phyloP scores from a whole-genome alignment of 2,113 vertebrate species.

The Tupaia tana region DNA sequence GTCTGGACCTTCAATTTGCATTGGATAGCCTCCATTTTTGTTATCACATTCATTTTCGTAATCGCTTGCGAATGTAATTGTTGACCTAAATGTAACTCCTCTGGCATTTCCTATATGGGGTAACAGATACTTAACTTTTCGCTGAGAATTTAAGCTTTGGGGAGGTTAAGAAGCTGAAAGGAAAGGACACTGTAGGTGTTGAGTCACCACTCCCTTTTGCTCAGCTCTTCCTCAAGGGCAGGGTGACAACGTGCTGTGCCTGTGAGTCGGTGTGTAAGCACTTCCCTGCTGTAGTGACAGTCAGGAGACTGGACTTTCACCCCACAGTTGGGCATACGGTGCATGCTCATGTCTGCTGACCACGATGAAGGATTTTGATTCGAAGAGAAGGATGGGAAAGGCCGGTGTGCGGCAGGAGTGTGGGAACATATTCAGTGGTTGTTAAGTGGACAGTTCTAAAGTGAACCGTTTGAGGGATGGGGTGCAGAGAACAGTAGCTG shows the following conservation, averaged over 20 bases:
- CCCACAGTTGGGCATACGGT: rapidly evolving
- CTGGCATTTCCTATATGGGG: background rate
- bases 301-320: background rate
- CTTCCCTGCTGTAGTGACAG: background rate
- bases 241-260: background rate
- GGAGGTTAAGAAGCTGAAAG: background rate
- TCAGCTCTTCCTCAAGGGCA: background rate
- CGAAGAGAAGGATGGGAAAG: background rate
- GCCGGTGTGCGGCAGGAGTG: background rate
- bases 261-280: rapidly evolving
- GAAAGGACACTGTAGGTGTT: background rate
- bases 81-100: background rate
- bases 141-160: background rate
- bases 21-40: background rate
- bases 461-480: background rate
- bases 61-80: background rate
- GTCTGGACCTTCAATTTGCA: background rate
- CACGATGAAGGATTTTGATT: background rate
- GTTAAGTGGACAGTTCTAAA: background rate
- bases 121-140: background rate
- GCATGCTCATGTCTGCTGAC: background rate
- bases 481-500: background rate
- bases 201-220: background rate
- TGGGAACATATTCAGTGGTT: background rate
- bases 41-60: background rate